Evolutionary conservation across 2,888 invertebrate species (phyloP), one percentile per base, ranked within the genome.

Genomic region (Busseola fusca): DNA sequence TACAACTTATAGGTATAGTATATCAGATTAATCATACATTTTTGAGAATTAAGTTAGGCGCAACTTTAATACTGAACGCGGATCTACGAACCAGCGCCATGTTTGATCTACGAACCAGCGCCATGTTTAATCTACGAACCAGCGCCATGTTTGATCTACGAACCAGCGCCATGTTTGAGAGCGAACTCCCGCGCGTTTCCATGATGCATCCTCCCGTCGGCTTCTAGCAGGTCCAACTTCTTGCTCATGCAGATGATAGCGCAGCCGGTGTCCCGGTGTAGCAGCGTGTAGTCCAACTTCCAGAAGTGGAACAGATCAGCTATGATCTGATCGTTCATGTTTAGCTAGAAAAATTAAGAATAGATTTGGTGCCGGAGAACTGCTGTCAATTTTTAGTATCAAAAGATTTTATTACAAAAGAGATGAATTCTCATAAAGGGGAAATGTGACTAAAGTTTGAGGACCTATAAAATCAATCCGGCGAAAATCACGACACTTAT

Each of bases 231-330:
- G 21, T 91, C 86, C 25, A 91, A 81, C 69, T 92, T 92, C 78
- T 89, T 87, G 80, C 90, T 89, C 92, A 92, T 91, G 82, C 92
- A 92, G 74, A 90, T 86, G 72, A 92, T 89, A 64, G 90, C 88
- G 59, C 92, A 92, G 21, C 92, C 92, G 0, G 89, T 88, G 50
- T 93, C 92, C 0, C 93, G 84, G 73, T 88, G 86, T 18, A 93
- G 76, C 0, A 89, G 82, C 0, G 87, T 80, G 50, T 90, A 91
- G 50, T 93, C 91, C 72, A 91, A 84, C 77, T 92, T 93, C 94
- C 94, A 94, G 80, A 88, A 93, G 80, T 92, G 89, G 79, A 91
- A 93, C 45, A 94, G 76, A 68, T 93, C 93, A 0, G 82, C 84
- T 18, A 93, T 54, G 48, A 93, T 84, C 59, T 89, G 83, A 27